Conservation (phyloP, 2,797 vertebrate species). For the Eulemur coronatus region DNA sequence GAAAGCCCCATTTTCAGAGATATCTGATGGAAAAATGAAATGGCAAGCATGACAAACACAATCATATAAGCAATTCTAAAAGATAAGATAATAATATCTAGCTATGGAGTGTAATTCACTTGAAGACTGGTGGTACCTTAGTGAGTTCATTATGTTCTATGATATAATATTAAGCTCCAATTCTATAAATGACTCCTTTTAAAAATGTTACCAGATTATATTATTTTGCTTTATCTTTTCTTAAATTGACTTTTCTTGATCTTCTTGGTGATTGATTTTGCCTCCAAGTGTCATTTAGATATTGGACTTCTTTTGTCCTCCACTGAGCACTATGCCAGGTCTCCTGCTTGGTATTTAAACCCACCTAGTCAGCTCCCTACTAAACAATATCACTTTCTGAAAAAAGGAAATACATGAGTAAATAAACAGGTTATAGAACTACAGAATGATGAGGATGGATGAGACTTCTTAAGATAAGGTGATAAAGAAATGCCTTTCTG, state of each 20-base stretch:
- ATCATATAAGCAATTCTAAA: neutral
- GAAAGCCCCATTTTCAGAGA: neutral
- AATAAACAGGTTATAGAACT: neutral
- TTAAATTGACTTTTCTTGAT: neutral
- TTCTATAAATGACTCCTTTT: neutral
- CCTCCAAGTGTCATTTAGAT: neutral
- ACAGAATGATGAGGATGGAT: neutral
- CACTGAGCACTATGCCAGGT: neutral
- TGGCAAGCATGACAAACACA: neutral
- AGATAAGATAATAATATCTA: neutral
- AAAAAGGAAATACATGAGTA: neutral
- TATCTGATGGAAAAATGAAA: neutral
- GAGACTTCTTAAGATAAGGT: neutral
- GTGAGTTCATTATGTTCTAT: neutral
- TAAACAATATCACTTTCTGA: neutral
- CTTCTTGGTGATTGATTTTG: neutral
- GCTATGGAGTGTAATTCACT: neutral
- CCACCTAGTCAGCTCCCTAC: neutral
- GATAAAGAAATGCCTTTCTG: neutral
- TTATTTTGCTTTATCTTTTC: neutral
- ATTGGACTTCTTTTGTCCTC: neutral
- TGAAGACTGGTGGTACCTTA: neutral
- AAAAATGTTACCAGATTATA: neutral
- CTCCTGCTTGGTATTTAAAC: neutral
- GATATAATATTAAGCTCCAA: neutral